Base-by-base conservation (phyloP, 92 coral and sea anemone genomes). In the Isaurus tuberculatus region DNA sequence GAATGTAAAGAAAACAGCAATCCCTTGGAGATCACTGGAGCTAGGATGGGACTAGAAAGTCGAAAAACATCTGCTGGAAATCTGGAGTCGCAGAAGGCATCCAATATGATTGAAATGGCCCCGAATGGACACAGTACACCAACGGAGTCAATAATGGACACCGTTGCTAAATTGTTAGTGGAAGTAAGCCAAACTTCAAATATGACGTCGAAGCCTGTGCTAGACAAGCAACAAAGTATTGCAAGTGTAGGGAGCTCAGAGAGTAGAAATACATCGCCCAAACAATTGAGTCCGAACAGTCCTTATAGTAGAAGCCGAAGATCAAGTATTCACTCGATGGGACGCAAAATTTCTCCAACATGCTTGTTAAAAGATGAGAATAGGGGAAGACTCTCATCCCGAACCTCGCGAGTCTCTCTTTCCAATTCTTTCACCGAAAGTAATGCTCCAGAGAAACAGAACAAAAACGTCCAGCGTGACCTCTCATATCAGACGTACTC, bases 311-410 rank as follows among this genome's bases (percentile, higher is more conserved):
- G 82, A 58, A 77, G 82, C 60, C 82, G 82, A 34, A 22, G 82
- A 58, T 77, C 82, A 25, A 77, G 82, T 34, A 20, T 77, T 60
- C 82, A 77, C 33, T 77, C 82, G 36, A 29, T 77, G 14, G 58
- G 82, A 5, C 82, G 82, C 70, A 77, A 77, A 43, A 77, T 77
- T 22, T 77, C 82, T 1, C 70, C 82, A 23, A 77, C 82, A 5
- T 77, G 4, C 68, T 77, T 26, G 31, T 28, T 77, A 19, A 77
- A 58, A 25, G 82, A 63, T 9, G 33, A 25, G 20, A 63, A 36
- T 20, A 19, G 33, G 5, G 65, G 19, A 13, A 23, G 33, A 16
- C 19, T 42, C 40, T 58, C 70, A 4, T 19, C 70, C 27, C 70
- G 31, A 25, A 8, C 53, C 5, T 58, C 69, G 36, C 49, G 34